Base-by-base conservation (phyloP, 2,113 vertebrate genomes). In the Eurypyga helias region DNA sequence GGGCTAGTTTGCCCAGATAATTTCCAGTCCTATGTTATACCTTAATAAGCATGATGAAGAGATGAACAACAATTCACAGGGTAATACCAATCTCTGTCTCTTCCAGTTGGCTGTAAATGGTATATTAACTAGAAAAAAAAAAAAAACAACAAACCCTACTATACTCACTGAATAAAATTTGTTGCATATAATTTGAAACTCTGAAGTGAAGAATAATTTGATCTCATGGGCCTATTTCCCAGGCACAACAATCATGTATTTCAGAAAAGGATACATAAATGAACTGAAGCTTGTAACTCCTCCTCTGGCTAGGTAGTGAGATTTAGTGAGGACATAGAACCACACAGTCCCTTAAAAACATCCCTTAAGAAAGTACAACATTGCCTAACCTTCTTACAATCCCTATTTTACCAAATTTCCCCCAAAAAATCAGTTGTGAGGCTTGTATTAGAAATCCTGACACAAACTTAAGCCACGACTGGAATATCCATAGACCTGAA, bases 201-300 rank as follows among this genome's bases (percentile, higher is more conserved):
- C 55, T 75, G 31, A 86, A 87, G 8, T 64, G 46, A 89, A 69
- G 38, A 90, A 57, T 83, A 79, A 82, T 88, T 84, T 65, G 38
- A 69, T 82, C 83, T 90, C 55, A 38, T 25, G 36, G 33, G 17
- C 13, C 48, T 82, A 6, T 78, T 96, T 92, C 36, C 21, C 41
- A 71, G 0, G 0, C 6, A 65, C 9, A 70, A 1, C 4, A 33
- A 36, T 64, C 20, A 20, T 2, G 3, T 26, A 57, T 61, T 90
- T 95, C 45, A 84, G 67, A 71, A 60, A 49, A 80, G 11, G 13
- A 33, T 72, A 52, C 2, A 1, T 36, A 90, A 83, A 86, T 46
- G 7, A 62, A 69, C 25, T 41, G 58, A 83, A 81, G 25, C 1
- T 51, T 81, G 9, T 64, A 62, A 26, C 29, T 75, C 4, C 13